Base-by-base conservation (phyloP, 2,888 invertebrate genomes). In the Octonoba sinensis region DNA sequence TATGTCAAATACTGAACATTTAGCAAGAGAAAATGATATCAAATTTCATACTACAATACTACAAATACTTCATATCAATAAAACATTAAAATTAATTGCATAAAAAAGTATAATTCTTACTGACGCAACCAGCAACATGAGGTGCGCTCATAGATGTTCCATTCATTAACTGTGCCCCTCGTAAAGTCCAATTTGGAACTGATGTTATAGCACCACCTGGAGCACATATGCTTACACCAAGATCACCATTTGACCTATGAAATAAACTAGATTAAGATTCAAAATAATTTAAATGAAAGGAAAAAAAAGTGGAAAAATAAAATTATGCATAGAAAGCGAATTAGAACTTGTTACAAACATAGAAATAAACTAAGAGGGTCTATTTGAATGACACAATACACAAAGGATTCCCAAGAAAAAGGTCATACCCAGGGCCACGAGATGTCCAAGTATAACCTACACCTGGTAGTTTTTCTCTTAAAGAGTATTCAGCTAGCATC, bases 111-210 rank as follows among this genome's bases (percentile, higher is more conserved):
- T 2, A 66, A 16, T 22, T 20, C 90, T 87, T 86, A 93, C 93
- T 93, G 56, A 97, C 92, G 78, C 94, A 94, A 27, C 99, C 99
- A 64, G 96, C 94, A 2, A 96, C 97, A 89, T 98, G 97, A 0
- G 99, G 99, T 0, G 97, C 95, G 13, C 97, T 94, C 99, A 99
- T 99, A 79, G 97, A 97, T 0, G 98, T 99, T 36, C 98, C 99
- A 89, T 98, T 98, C 95, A 98, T 96, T 13, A 99, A 91, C 88
- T 97, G 96, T 75, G 88, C 88, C 11, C 89, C 89, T 82, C 95
- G 91, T 85, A 98, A 91, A 0, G 96, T 96, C 89, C 95, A 99
- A 87, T 91, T 93, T 84, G 98, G 95, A 36, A 99, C 97, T 16
- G 96, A 95, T 0, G 97, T 93, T 84, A 97, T 95, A 27, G 97